Conservation (phyloP, 2,888 invertebrate species). For the Rugalucina vietnamica region DNA sequence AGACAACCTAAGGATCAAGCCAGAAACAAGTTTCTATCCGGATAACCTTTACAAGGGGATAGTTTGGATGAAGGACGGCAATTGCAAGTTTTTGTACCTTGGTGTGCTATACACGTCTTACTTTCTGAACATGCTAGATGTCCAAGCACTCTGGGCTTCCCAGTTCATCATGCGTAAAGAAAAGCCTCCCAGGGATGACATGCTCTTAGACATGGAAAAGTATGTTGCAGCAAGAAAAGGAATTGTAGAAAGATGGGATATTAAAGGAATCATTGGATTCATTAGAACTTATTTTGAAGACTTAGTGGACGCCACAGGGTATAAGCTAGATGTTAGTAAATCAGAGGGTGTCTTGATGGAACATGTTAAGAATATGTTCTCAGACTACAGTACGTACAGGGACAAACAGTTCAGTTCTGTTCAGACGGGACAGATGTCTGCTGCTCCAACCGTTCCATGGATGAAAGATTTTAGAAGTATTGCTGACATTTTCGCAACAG, state of each 20-base stretch:
- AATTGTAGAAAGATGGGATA: too few relatives aligned
- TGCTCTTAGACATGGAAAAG: background rate
- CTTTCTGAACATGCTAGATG: slow-evolving; percentile 7
- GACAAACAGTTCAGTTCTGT: background rate
- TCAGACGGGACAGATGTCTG: background rate
- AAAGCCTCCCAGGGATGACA: background rate
- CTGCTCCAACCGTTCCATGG: background rate
- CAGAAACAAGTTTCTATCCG: slow-evolving; percentile 7
- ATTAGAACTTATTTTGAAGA: background rate
- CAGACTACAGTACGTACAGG: background rate
- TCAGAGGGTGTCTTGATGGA: background rate
- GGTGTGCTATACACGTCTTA: slow-evolving; percentile 3
- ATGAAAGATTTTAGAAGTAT: background rate
- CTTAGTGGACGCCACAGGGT: background rate
- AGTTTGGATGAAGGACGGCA: slow-evolving; percentile 2
- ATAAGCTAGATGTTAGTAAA: background rate
- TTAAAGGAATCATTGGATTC: background rate
- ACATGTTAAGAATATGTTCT: background rate
- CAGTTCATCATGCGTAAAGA: background rate
- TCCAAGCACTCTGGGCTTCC: slow-evolving; percentile 14
- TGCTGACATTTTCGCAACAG: too few relatives aligned
- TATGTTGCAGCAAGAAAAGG: background rate
- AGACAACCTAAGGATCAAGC: background rate
- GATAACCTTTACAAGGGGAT: slow-evolving; percentile 18
- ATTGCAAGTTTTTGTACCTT: slow-evolving; percentile 22